Conservation (phyloP, 2,888 invertebrate species). For the Shargacucullia verbasci region DNA sequence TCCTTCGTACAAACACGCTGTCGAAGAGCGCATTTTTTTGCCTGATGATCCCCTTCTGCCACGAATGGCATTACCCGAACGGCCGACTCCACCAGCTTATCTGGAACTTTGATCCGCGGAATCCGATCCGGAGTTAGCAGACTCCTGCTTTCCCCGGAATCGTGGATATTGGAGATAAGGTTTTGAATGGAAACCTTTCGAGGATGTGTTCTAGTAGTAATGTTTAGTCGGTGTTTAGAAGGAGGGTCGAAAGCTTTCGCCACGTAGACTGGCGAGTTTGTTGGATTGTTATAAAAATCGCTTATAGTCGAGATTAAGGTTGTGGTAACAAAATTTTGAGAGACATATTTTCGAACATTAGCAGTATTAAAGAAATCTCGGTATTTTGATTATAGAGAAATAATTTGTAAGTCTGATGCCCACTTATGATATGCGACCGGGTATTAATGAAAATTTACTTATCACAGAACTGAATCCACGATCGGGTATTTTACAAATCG, state of each 20-base stretch:
- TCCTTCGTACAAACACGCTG: conserved; percentile 90
- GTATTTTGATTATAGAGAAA: conserved; percentile 80
- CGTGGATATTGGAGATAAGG: conserved; percentile 71
- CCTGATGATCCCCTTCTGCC: conserved; percentile 89
- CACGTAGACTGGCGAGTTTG: conserved; percentile 75
- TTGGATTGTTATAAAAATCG: conserved; percentile 84
- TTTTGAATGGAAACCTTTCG: conserved; percentile 48
- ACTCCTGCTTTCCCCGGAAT: conserved; percentile 74
- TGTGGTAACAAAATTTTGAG: conserved; percentile 86
- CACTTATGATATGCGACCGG: conserved; percentile 69
- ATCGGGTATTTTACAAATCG: conserved; percentile 69
- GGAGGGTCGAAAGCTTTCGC: conserved; percentile 69
- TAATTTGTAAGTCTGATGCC: conserved; percentile 80
- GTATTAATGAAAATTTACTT: conserved; percentile 56
- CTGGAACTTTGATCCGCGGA: conserved; percentile 86
- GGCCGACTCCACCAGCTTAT: conserved; percentile 89
- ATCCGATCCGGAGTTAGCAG: conserved; percentile 83
- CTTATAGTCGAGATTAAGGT: conserved; percentile 85
- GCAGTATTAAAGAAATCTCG: conserved; percentile 80
- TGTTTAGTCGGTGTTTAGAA: conserved; percentile 71
- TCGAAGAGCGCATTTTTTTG: conserved; percentile 90
- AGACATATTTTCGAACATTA: conserved; percentile 86
- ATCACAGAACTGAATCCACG: conserved; percentile 68
- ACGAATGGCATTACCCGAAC: conserved; percentile 84
- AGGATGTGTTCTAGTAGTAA: conserved; percentile 70